phyloP scores from a whole-genome alignment of 2,113 vertebrate species.

The Chaetorhynchus papuensis region DNA sequence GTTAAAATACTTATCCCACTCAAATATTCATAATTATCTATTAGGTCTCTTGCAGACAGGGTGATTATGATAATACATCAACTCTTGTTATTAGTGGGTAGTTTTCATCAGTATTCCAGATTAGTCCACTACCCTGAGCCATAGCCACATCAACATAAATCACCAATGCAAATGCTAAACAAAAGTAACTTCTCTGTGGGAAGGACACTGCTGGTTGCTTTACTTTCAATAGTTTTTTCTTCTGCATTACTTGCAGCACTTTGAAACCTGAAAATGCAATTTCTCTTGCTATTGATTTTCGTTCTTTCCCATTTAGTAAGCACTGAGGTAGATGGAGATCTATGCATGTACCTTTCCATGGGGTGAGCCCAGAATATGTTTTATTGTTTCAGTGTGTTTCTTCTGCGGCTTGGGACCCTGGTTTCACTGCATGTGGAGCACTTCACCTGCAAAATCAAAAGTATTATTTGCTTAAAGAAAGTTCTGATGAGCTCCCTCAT shows the following conservation, averaged over 20 bases:
- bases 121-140: not conserved
- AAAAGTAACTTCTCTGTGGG: not conserved
- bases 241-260: not conserved
- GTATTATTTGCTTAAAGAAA: not conserved
- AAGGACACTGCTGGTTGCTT: not conserved
- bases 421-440: not conserved
- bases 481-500: not conserved
- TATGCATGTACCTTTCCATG: not conserved
- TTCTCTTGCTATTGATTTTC: slow-evolving; percentile 55
- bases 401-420: not conserved
- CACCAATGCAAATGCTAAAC: not conserved
- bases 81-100: not conserved
- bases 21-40: slow-evolving; percentile 32
- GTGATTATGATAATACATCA: not conserved
- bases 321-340: not conserved
- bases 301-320: slow-evolving; percentile 26
- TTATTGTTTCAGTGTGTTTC: not conserved
- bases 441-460: not conserved
- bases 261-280: slow-evolving; percentile 41
- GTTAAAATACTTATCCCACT: slow-evolving; percentile 3
- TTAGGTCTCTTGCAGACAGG: not conserved
- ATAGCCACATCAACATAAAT: not conserved
- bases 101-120: slow-evolving; percentile 21
- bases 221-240: not conserved
- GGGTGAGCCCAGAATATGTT: not conserved